Evolutionary conservation across 2,113 vertebrate genomes (phyloP).

Genomic region (Pelusios castaneus): DNA sequence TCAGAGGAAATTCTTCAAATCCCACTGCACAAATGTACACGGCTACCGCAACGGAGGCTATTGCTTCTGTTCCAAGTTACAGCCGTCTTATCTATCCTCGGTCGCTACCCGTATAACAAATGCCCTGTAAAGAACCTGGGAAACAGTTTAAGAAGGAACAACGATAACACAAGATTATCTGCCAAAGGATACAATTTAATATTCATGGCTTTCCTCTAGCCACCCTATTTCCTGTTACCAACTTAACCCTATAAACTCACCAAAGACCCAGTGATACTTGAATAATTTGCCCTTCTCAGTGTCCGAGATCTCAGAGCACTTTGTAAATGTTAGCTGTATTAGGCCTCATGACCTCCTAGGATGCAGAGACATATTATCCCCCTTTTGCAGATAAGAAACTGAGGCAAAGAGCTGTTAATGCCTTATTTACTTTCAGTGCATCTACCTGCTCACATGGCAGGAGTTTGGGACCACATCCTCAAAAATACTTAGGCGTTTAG

Average conservation of each 20-base stretch:
- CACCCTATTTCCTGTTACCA: slow-evolving; percentile 55
- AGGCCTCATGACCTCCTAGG: neutral
- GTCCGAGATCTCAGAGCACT: neutral
- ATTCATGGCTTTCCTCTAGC: slow-evolving; percentile 63
- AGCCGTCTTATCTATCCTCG: slow-evolving; percentile 20
- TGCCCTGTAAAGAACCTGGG: slow-evolving; percentile 54
- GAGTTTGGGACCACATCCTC: neutral
- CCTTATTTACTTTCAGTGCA: neutral
- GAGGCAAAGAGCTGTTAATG: neutral
- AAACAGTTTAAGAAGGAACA: slow-evolving; percentile 52
- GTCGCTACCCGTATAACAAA: slow-evolving; percentile 56
- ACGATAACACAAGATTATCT: slow-evolving; percentile 60
- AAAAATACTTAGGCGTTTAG: neutral
- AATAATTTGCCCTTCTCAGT: neutral
- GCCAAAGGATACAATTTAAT: slow-evolving; percentile 54
- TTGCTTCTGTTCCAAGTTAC: slow-evolving; percentile 57
- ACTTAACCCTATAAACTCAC: slow-evolving; percentile 46
- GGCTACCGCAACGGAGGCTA: slow-evolving; percentile 57
- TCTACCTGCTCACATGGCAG: neutral
- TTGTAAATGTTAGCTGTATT: neutral
- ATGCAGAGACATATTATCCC: neutral
- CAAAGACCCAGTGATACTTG: neutral
- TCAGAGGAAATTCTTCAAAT: slow-evolving; percentile 72
- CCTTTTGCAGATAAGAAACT: neutral
- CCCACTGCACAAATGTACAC: slow-evolving; percentile 58